Evolutionary conservation across 2,888 invertebrate genomes (phyloP).

Genomic region (Ormyrus nitidulus): DNA sequence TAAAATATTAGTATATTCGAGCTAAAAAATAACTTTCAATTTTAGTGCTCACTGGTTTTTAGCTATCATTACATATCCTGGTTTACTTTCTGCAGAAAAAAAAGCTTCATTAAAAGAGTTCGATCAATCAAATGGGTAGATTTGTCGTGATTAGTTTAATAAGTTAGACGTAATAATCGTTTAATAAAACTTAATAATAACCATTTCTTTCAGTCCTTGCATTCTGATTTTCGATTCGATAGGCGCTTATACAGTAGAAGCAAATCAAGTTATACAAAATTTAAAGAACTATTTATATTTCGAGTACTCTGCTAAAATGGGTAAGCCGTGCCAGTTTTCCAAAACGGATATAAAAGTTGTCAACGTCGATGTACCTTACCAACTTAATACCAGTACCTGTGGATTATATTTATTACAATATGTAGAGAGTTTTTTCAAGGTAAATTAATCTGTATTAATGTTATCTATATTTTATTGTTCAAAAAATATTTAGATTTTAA

Average conservation of each 20-base stretch:
- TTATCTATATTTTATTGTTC: neutral
- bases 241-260: neutral
- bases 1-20: neutral
- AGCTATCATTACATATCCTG: conserved; percentile 94
- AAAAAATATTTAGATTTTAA: neutral
- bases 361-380: conserved; percentile 27
- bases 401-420: conserved; percentile 29
- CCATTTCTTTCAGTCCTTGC: conserved; percentile 19
- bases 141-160: too few relatives aligned
- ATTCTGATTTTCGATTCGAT: conserved; percentile 36
- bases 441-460: neutral
- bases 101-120: too few relatives aligned
- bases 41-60: conserved; percentile 93
- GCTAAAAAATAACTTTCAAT: conserved; percentile 32
- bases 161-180: neutral
- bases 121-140: too few relatives aligned
- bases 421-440: conserved; percentile 37
- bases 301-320: too few relatives aligned
- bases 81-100: neutral
- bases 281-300: too few relatives aligned
- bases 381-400: conserved; percentile 10
- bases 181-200: neutral
- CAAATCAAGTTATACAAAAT: too few relatives aligned
- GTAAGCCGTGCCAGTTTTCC: too few relatives aligned
- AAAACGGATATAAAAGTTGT: neutral